Evolutionary conservation across 2,888 invertebrate genomes (phyloP), one percentile per base, ranked within the genome.

Genomic region (Noctua janthe): DNA sequence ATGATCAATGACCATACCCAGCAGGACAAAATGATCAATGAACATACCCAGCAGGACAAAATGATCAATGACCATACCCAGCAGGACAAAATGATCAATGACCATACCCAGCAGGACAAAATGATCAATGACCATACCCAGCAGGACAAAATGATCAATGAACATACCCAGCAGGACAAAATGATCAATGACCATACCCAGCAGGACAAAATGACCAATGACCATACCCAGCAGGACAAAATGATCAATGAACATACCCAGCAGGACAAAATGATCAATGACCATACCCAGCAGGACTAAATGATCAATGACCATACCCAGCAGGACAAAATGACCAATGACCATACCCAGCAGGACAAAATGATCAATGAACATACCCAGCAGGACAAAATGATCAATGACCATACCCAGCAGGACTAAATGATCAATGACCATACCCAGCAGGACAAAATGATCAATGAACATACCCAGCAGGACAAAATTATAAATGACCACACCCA

Each of bases 101-200:
- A 54, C 1, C 51, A 54, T 6, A 20, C 6, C 51, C 20, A 54
- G 51, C 51, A 54, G 51, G 17, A 51, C 1, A 0, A 51, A 51
- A 51, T 2, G 11, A 49, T 4, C 49, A 49, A 49, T 51, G 51
- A 51, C 0, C 13, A 49, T 49, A 49, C 49, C 6, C 51, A 54
- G 51, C 51, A 20, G 20, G 20, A 17, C 17, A 51, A 49, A 49
- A 13, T 49, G 13, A 71, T 23, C 72, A 78, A 71, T 67, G 17
- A 77, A 76, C 78, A 72, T 8, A 83, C 43, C 4, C 74, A 72
- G 49, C 49, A 74, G 76, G 81, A 78, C 5, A n/a, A 59, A 73
- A 47, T 49, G 67, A 75, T 59, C n/a, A n/a, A 59, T n/a, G n/a
- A 59, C 13, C 11, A 59, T n/a, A 59, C 20, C 7, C 54, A 54